These are phyloP conservation scores for Echinops telfairi DNA, from an alignment of 2,113 vertebrate species.

Conservation along the genomic window DNA sequence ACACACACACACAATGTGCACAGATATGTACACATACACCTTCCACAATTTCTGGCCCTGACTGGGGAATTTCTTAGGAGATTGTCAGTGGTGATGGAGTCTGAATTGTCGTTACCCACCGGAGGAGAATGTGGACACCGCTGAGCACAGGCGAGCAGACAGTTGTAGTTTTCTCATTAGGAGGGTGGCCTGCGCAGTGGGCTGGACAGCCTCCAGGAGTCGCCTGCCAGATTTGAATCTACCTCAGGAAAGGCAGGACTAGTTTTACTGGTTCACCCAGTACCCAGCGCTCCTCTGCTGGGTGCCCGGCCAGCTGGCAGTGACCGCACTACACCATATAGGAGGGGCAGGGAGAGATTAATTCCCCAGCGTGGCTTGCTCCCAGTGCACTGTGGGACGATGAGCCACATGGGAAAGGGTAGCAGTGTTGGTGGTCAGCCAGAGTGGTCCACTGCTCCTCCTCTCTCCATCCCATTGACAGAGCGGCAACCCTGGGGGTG, in stretches of 20 bases:
- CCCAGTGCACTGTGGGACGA: no score
- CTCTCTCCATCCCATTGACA: background rate
- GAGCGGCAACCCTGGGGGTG: background rate
- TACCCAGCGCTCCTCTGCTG: background rate
- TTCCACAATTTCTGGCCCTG: conserved; percentile 34
- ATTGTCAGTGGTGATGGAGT: conserved; percentile 67
- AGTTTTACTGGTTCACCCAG: conserved; percentile 67
- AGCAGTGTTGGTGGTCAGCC: no score
- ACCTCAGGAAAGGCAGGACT: conserved; percentile 46
- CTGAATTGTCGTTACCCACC: conserved; percentile 75
- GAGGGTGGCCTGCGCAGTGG: conserved; percentile 63
- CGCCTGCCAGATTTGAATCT: conserved; percentile 52
- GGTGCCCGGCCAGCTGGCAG: background rate
- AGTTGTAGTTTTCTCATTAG: conserved; percentile 80
- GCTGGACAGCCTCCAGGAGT: conserved; percentile 76
- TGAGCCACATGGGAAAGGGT: no score
- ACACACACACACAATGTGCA: background rate
- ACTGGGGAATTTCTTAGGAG: conserved; percentile 55
- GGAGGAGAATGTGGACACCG: conserved; percentile 59
- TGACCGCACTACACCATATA: background rate
- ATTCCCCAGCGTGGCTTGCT: no score
- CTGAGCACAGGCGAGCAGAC: conserved; percentile 70
- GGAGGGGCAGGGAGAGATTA: background rate
- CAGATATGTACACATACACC: background rate
- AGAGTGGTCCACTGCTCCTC: background rate